phyloP scores from a whole-genome alignment of 35 echinoderm and acorn worm species.

The Heliocidaris erythrogramma region DNA sequence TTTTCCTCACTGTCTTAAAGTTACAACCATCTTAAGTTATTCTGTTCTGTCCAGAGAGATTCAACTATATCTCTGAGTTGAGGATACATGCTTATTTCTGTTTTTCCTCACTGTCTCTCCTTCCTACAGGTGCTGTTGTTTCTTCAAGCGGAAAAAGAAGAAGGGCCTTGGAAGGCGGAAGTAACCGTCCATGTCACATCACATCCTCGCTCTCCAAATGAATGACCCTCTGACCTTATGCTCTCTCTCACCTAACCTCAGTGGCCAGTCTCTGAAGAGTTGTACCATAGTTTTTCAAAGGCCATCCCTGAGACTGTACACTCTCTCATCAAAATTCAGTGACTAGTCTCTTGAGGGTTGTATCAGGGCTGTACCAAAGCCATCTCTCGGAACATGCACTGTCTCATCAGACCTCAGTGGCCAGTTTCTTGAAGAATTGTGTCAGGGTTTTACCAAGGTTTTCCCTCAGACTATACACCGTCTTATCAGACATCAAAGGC shows the following conservation, averaged over 20 bases:
- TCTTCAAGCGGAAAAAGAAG: constrained; percentile 99
- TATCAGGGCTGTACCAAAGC: not conserved
- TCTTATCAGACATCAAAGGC: not conserved
- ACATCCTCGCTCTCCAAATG: not conserved
- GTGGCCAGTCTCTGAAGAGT: not conserved
- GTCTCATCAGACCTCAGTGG: not conserved
- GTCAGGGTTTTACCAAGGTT: not conserved
- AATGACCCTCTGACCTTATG: constrained; percentile 29
- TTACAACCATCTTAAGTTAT: too few species aligned
- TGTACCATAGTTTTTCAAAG: not conserved
- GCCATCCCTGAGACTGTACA: not conserved
- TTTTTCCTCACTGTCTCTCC: constrained; percentile 31
- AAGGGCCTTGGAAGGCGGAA: constrained; percentile 81
- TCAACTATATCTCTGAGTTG: not conserved
- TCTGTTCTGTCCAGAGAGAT: not conserved
- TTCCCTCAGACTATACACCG: not conserved
- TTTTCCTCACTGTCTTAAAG: not conserved
- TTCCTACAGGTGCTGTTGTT: constrained; percentile 86
- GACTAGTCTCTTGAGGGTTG: not conserved
- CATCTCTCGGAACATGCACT: not conserved
- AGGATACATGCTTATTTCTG: not conserved
- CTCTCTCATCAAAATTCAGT: not conserved
- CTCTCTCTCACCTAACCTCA: not conserved
- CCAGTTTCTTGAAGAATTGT: not conserved
- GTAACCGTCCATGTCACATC: constrained; percentile 48